phyloP scores from a whole-genome alignment of 2,888 invertebrate species.

The Cactoblastis cactorum region DNA sequence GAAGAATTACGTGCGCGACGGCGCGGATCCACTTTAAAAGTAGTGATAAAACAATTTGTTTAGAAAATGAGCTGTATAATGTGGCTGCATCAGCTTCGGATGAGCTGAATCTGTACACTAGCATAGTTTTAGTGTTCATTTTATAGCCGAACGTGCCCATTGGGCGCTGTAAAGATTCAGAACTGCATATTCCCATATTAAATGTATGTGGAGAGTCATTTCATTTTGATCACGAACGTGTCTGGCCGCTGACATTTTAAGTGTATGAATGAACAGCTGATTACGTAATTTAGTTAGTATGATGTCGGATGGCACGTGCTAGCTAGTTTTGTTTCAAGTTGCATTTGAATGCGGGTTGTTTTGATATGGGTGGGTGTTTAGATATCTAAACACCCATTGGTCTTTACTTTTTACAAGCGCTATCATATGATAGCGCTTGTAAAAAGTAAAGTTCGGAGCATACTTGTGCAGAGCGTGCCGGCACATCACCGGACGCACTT shows the following conservation, averaged over 20 bases:
- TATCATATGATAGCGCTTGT: not conserved
- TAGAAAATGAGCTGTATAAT: constrained; percentile 60
- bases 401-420: no score
- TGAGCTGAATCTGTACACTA: constrained; percentile 49
- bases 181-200: constrained; percentile 44
- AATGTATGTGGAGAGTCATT: constrained; percentile 26
- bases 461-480: not conserved
- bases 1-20: constrained; percentile 67
- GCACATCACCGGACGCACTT: not conserved
- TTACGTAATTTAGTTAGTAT: constrained; percentile 56
- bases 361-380: not conserved
- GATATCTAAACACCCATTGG: no score
- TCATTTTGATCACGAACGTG: constrained; percentile 28
- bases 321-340: constrained; percentile 51
- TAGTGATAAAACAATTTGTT: constrained; percentile 74
- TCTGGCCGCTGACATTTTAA: constrained; percentile 12
- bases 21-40: constrained; percentile 61
- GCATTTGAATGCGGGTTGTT: constrained; percentile 40
- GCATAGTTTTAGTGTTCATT: constrained; percentile 49
- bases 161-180: constrained; percentile 37
- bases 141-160: constrained; percentile 46
- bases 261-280: constrained; percentile 52
- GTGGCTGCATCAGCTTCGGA: constrained; percentile 42
- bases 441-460: not conserved
- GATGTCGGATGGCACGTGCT: constrained; percentile 48